Percentiles rank a stretch among this genome's conserved stretches.
phyloP scores from a whole-genome alignment of 2,888 invertebrate species.

The Exocentrus adspersus region DNA sequence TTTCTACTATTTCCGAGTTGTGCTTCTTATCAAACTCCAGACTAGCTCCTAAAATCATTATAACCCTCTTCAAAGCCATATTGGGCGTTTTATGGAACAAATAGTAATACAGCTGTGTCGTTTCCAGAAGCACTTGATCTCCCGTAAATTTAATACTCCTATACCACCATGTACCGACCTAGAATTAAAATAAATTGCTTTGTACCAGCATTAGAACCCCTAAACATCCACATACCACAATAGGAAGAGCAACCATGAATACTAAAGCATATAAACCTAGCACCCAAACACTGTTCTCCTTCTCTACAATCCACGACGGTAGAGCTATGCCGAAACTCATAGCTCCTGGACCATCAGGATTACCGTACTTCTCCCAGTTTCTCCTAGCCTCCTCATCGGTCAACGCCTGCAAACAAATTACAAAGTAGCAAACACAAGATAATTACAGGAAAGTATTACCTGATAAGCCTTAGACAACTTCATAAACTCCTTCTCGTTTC shows the following conservation, averaged over 20 bases:
- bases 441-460: slow-evolving; percentile 73
- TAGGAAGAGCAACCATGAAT: slow-evolving; percentile 97
- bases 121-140: slow-evolving; percentile 95
- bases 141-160: slow-evolving; percentile 96
- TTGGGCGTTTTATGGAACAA: slow-evolving; percentile 96
- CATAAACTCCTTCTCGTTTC: slow-evolving; percentile 97
- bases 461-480: slow-evolving; percentile 92
- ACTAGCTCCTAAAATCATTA: slow-evolving; percentile 97
- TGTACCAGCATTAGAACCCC: not conserved
- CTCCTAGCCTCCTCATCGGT: slow-evolving; percentile 97
- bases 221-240: slow-evolving; percentile 69
- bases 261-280: slow-evolving; percentile 93
- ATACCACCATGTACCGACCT: slow-evolving; percentile 99
- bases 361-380: slow-evolving; percentile 99
- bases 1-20: slow-evolving; percentile 93
- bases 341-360: slow-evolving; percentile 99
- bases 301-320: slow-evolving; percentile 99
- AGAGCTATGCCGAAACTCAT: slow-evolving; percentile 99
- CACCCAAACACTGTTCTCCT: slow-evolving; percentile 99
- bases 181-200: slow-evolving; percentile 40
- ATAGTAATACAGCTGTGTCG: slow-evolving; percentile 95
- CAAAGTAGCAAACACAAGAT: too few relatives aligned
- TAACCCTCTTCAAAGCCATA: slow-evolving; percentile 93
- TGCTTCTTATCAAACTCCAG: slow-evolving; percentile 94
- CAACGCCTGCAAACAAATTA: slow-evolving; percentile 82